phyloP scores from a whole-genome alignment of 2,888 invertebrate species.

The Zaprionus lineosus region DNA sequence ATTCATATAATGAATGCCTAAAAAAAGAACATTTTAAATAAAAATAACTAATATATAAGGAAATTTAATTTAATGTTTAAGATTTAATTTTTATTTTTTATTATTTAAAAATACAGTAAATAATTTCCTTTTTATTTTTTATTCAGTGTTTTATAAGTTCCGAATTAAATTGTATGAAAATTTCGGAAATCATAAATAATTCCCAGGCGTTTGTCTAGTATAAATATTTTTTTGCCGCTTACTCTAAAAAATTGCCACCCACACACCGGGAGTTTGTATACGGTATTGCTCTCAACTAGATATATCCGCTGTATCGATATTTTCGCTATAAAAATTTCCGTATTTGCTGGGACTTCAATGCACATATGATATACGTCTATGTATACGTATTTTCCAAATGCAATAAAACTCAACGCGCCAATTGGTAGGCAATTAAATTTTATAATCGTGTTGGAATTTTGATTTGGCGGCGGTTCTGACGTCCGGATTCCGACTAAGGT shows the following conservation, averaged over 20 bases:
- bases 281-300: neutral
- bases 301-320: neutral
- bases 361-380: no score
- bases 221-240: constrained; percentile 64
- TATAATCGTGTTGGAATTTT: constrained; percentile 58
- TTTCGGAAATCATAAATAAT: constrained; percentile 65
- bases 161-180: constrained; percentile 36
- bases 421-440: constrained; percentile 76
- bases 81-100: constrained; percentile 81
- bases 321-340: neutral
- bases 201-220: constrained; percentile 52
- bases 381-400: constrained; percentile 46
- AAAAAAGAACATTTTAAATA: no score
- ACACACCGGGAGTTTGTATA: constrained; percentile 5
- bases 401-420: constrained; percentile 73
- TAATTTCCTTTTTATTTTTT: no score
- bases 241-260: constrained; percentile 59
- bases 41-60: no score
- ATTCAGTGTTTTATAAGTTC: no score
- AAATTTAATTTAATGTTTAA: no score
- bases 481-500: constrained; percentile 31
- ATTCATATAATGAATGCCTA: no score
- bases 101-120: no score
- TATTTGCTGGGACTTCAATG: neutral
- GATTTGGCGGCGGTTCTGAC: constrained; percentile 34